phyloP scores from a whole-genome alignment of 2,113 vertebrate genomes.

The Aviceda subcristata region DNA sequence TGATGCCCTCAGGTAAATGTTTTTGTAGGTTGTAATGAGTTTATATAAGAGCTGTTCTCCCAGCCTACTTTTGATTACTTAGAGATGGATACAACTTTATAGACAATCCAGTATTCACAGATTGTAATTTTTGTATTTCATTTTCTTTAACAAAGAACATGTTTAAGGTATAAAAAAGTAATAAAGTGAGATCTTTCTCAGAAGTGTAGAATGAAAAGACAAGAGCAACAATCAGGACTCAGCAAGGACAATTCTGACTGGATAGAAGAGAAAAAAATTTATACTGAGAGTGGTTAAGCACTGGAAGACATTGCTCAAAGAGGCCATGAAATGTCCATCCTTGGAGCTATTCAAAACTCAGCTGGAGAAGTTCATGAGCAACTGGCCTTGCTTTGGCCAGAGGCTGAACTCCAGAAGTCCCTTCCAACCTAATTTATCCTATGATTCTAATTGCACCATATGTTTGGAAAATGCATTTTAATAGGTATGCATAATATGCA shows the following conservation, averaged over 20 bases:
- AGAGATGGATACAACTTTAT: neutral
- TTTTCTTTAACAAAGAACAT: neutral
- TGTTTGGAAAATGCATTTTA: neutral
- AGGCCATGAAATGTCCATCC: neutral
- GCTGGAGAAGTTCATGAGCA: neutral
- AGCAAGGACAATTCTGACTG: neutral
- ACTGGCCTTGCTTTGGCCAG: neutral
- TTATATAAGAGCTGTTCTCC: neutral
- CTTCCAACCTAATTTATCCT: neutral
- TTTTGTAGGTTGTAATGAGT: neutral
- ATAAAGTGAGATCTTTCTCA: neutral
- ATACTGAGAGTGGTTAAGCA: neutral
- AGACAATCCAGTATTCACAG: neutral
- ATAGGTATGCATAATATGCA: neutral
- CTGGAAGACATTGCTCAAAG: neutral
- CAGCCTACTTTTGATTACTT: neutral
- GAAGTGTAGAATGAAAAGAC: neutral
- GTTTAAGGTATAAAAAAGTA: neutral
- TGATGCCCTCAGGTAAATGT: neutral
- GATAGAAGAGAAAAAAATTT: neutral
- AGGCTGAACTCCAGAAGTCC: neutral
- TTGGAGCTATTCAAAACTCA: neutral
- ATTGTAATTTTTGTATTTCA: neutral
- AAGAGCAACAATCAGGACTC: neutral
- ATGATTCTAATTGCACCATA: neutral